A percentile compares a stretch with the other conserved stretches of the same genome.
Evolutionary conservation across 2,113 vertebrate genomes (phyloP).

Genomic region (Ranitomeya imitator): DNA sequence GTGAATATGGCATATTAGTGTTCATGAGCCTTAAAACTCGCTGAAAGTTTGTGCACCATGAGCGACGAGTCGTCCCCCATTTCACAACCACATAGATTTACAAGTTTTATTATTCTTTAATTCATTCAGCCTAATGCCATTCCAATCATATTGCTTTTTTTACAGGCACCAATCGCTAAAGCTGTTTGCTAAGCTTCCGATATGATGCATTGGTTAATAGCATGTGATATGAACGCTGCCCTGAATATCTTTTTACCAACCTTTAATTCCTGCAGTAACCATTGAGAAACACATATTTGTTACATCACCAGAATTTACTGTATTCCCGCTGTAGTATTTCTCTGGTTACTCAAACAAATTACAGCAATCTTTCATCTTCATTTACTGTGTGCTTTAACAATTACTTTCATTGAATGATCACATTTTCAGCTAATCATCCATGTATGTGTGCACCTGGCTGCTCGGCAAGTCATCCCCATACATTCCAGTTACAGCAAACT

Average conservation of each 20-base stretch:
- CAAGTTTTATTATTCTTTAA: too few relatives aligned
- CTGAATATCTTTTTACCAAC: neutral
- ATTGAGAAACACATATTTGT: neutral
- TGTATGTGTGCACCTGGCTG: constrained; percentile 3
- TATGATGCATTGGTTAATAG: too few relatives aligned
- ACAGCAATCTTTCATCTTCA: constrained; percentile 37
- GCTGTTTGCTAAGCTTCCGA: too few relatives aligned
- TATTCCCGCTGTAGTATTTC: neutral
- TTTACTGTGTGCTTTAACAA: constrained; percentile 17
- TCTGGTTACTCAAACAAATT: constrained; percentile 28
- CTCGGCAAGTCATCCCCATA: neutral
- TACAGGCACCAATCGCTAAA: too few relatives aligned
- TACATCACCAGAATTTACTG: neutral
- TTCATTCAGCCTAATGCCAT: too few relatives aligned
- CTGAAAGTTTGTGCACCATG: too few relatives aligned
- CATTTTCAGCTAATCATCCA: constrained; percentile 31
- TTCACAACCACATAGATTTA: too few relatives aligned
- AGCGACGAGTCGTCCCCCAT: too few relatives aligned
- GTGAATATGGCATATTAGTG: too few relatives aligned
- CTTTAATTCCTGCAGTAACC: neutral
- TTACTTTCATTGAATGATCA: constrained; percentile 27
- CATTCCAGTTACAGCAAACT: constrained; percentile 1
- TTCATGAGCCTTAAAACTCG: too few relatives aligned
- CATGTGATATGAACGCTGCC: too few relatives aligned
- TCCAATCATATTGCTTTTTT: too few relatives aligned